Conservation (phyloP, 2,888 invertebrate genomes). For the Drosophila subsilvestris region DNA sequence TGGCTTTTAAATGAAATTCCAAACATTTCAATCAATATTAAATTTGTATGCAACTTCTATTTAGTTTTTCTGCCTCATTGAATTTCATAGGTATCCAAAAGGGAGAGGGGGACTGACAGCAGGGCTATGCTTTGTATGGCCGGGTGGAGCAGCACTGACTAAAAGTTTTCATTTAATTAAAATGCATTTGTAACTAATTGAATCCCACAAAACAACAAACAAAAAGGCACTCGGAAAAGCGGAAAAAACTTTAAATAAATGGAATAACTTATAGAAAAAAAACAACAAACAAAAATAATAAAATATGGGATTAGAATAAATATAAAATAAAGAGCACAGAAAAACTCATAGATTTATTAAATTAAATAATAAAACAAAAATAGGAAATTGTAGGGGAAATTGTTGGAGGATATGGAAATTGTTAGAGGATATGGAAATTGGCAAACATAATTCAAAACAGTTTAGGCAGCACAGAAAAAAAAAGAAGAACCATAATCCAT, state of each 20-base stretch:
- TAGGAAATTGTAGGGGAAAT: not conserved
- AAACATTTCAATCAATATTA: slow-evolving; percentile 28
- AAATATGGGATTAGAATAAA: not conserved
- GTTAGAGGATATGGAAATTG: not conserved
- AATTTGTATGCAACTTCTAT: not conserved
- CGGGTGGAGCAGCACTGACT: not conserved
- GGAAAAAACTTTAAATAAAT: slow-evolving; percentile 7
- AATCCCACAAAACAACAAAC: slow-evolving; percentile 14
- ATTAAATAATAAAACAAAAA: not conserved
- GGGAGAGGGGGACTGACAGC: not conserved
- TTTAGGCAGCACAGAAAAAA: not conserved
- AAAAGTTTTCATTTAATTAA: slow-evolving; percentile 35
- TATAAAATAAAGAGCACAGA: not conserved
- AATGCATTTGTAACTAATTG: slow-evolving; percentile 50
- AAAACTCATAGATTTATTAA: not conserved
- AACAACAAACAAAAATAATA: not conserved
- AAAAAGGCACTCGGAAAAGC: slow-evolving; percentile 3
- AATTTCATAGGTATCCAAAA: not conserved
- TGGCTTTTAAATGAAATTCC: slow-evolving; percentile 6
- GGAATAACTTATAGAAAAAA: slow-evolving; percentile 1
- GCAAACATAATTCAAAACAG: not conserved
- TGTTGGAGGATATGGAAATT: not conserved
- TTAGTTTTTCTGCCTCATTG: not conserved
- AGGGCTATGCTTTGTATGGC: not conserved
- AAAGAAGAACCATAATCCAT: not conserved